These are phyloP conservation scores for Oryzias curvinotus DNA, from an alignment of 2,113 vertebrate species.

Conservation along the genomic window DNA sequence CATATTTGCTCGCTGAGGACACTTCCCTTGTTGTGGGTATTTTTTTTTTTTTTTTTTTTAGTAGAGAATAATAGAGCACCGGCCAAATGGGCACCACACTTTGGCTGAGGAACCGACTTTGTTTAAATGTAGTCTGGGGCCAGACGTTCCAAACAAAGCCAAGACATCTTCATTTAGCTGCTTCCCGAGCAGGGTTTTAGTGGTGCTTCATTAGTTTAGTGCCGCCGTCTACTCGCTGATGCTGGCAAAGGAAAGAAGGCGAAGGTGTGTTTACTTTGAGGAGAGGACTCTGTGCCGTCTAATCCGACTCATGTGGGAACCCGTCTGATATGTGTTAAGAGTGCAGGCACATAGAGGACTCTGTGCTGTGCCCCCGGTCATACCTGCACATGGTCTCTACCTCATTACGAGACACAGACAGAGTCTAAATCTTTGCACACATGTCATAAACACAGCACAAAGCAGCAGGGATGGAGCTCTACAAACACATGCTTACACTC, in stretches of 20 bases:
- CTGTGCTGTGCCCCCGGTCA: constrained; percentile 42
- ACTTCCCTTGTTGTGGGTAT: constrained; percentile 48
- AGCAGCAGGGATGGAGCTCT: constrained; percentile 15
- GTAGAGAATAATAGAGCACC: constrained; percentile 6
- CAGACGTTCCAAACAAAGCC: constrained; percentile 24
- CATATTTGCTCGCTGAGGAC: constrained; percentile 59
- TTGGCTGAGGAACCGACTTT: constrained; percentile 25
- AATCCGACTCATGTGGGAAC: constrained; percentile 75
- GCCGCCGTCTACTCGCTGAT: constrained; percentile 25
- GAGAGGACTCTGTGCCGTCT: constrained; percentile 54
- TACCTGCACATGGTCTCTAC: constrained; percentile 44
- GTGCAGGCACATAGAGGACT: constrained; percentile 53
- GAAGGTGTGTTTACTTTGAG: constrained; percentile 63
- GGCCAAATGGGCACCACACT: constrained; percentile 48
- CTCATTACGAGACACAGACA: constrained; percentile 67
- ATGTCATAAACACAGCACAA: constrained; percentile 56
- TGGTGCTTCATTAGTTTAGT: constrained; percentile 42
- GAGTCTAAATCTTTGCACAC: constrained; percentile 44
- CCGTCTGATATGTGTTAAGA: constrained; percentile 70
- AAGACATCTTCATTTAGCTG: constrained; percentile 30
- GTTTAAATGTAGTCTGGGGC: constrained; percentile 24
- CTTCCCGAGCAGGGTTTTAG: constrained; percentile 34
- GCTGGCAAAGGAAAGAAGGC: constrained; percentile 42
- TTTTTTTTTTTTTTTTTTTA: neutral
- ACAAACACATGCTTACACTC: constrained; percentile 3